Evolutionary conservation across 1,140 invertebrate genomes (phyloP).

Genomic region (Dinoponera quadriceps): DNA sequence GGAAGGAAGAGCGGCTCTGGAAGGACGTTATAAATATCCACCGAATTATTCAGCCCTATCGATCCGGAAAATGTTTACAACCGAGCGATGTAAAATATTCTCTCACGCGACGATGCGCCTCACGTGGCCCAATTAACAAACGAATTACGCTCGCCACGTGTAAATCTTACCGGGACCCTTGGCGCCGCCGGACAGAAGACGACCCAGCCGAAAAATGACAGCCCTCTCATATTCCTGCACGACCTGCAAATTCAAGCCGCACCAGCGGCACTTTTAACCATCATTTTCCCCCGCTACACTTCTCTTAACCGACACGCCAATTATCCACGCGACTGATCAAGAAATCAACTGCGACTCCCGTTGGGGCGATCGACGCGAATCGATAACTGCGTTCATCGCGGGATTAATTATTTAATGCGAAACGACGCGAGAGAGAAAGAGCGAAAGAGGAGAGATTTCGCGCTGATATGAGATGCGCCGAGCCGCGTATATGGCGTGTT

Average conservation of each 20-base stretch:
- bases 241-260: conserved; percentile 88
- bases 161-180: conserved; percentile 92
- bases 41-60: neutral
- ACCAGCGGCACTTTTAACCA: no score
- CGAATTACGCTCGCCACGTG: neutral
- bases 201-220: conserved; percentile 95
- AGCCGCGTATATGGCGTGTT: neutral
- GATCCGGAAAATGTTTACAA: conserved; percentile 8
- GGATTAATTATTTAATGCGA: neutral
- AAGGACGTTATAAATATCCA: neutral
- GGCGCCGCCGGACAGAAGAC: conserved; percentile 94
- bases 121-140: neutral
- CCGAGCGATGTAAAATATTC: neutral
- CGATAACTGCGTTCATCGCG: no score
- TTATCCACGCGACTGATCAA: no score
- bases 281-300: no score
- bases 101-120: neutral
- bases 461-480: neutral
- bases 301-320: no score
- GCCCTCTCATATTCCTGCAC: conserved; percentile 96
- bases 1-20: neutral
- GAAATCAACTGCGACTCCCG: no score
- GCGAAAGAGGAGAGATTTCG: no score
- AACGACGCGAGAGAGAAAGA: neutral
- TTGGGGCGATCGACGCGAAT: no score